Evolutionary conservation across 2,888 invertebrate species (phyloP), one percentile per base, ranked within the genome.

Genomic region (Melipona beecheii): DNA sequence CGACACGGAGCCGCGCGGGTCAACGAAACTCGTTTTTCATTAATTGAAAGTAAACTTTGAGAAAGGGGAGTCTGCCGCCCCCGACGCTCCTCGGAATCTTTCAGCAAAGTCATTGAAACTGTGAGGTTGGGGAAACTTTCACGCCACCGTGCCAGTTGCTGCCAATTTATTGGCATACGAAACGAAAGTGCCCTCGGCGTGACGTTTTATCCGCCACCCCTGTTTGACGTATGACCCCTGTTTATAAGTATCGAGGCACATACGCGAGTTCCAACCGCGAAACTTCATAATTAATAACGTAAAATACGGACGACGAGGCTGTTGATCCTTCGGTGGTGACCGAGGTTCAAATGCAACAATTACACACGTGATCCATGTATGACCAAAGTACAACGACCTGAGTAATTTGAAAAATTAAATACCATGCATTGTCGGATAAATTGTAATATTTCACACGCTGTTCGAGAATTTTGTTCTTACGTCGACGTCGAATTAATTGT

Each of bases 21-120:
- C 86, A 87, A 86, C 86, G 84, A 81, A 86, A 81, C 86, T 87
- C 88, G 88, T 92, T 92, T 91, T 91, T 91, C 87, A 90, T 86
- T 92, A 92, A 91, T 92, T 91, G 89, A 92, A 91, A 89, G 91
- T 89, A 91, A 92, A 91, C 91, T 87, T 87, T 77, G 81, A 74
- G 86, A 76, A 78, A 72, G 52, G 78, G 65, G 69, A 79, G 68
- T 66, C 36, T 43, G 70, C 49, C 70, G 78, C 17, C 69, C 54
- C 49, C 72, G 80, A 76, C 80, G 73, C 79, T 83, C 62, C 65
- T 21, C 79, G 82, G 79, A 85, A 90, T 89, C 90, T 90, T 90
- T 81, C 69, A 64, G 68, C 75, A 49, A 83, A 86, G 83, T 88
- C 83, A 85, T 84, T 84, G 74, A 75, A 84, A 86, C 73, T 71